phyloP scores from a whole-genome alignment of 2,888 invertebrate species.

The Ochropleura plecta region DNA sequence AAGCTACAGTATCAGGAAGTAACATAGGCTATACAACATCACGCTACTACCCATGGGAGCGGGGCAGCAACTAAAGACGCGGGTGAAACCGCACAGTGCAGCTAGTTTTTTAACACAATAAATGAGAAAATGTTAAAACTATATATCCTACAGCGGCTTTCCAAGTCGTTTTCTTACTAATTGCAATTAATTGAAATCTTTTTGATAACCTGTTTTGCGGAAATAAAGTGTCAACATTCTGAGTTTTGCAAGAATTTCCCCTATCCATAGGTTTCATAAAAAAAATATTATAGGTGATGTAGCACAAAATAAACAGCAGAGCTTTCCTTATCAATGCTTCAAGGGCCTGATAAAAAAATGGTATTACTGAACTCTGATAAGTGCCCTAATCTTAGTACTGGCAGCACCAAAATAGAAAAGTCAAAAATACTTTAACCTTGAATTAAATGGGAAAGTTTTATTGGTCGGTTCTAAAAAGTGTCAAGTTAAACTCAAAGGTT shows the following conservation, averaged over 20 bases:
- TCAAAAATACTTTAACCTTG: constrained; percentile 5
- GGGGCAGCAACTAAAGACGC: too few relatives aligned
- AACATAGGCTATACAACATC: too few relatives aligned
- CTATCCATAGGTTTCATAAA: constrained; percentile 23
- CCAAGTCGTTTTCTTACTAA: not conserved
- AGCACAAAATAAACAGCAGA: constrained; percentile 64
- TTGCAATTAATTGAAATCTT: not conserved
- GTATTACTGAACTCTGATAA: constrained; percentile 68
- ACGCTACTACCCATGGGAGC: too few relatives aligned
- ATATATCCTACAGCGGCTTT: not conserved
- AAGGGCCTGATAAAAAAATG: constrained; percentile 71
- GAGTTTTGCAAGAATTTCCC: not conserved
- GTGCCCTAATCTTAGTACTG: constrained; percentile 66
- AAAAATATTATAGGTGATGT: constrained; percentile 46
- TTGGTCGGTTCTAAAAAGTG: not conserved
- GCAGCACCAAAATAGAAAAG: constrained; percentile 46
- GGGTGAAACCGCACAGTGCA: too few relatives aligned
- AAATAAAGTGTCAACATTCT: not conserved
- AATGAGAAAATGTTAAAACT: not conserved
- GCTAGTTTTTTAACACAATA: too few relatives aligned
- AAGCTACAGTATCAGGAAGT: too few relatives aligned
- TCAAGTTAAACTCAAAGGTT: not conserved
- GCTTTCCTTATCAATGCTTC: constrained; percentile 70
- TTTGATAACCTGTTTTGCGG: not conserved
- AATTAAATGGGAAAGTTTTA: not conserved